These are phyloP conservation scores for Calliphora vomitoria DNA, from an alignment of 2,888 invertebrate genomes.

Conservation along the genomic window DNA sequence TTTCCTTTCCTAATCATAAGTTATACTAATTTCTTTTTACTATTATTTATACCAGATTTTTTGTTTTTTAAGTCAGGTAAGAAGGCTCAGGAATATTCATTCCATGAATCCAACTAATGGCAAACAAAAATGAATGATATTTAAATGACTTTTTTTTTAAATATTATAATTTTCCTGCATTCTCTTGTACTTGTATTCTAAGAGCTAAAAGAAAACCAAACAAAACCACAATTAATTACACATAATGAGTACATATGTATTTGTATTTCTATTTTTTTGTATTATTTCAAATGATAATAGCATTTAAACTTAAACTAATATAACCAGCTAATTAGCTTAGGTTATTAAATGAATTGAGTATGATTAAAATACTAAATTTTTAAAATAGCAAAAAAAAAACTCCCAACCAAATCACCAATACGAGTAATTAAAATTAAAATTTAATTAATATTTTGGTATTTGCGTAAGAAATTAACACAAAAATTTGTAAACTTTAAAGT, in stretches of 20 bases:
- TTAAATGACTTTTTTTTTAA: constrained; percentile 10
- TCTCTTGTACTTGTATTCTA: not conserved
- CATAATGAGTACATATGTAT: not conserved
- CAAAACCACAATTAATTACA: not conserved
- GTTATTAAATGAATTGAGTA: constrained; percentile 38
- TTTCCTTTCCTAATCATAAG: constrained; percentile 8
- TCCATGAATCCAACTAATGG: constrained; percentile 22
- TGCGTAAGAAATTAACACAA: not conserved
- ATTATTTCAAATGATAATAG: constrained; percentile 46
- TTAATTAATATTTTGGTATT: not conserved
- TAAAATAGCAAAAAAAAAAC: not conserved
- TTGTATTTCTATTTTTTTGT: constrained; percentile 9
- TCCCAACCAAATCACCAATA: not conserved
- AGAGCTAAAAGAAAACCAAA: constrained; percentile 20
- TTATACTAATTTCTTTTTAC: not conserved
- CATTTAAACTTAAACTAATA: constrained; percentile 42
- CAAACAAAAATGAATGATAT: not conserved
- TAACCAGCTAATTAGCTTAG: constrained; percentile 12
- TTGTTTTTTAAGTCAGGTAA: not conserved
- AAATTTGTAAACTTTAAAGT: not conserved
- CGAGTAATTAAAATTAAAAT: not conserved
- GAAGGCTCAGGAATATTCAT: constrained; percentile 61
- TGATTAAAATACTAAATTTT: too few species aligned
- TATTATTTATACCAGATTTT: not conserved
- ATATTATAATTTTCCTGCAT: not conserved